These are phyloP conservation scores for Semnopithecus entellus DNA, from an alignment of 2,113 vertebrate genomes.

Conservation along the genomic window DNA sequence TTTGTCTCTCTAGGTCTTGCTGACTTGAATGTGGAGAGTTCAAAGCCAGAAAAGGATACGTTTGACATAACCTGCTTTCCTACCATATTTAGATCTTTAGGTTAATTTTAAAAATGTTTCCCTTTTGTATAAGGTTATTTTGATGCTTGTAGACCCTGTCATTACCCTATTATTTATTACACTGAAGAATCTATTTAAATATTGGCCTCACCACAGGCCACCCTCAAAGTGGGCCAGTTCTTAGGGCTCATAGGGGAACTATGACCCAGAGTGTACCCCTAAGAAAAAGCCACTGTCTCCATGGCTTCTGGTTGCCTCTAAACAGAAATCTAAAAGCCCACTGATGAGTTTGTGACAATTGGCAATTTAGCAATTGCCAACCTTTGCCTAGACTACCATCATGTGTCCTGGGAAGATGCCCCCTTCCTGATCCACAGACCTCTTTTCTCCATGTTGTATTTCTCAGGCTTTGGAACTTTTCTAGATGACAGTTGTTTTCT, in stretches of 20 bases:
- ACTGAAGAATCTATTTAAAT: neutral
- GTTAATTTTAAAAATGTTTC: neutral
- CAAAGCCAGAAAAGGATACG: neutral
- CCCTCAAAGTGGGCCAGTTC: neutral
- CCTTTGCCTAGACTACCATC: neutral
- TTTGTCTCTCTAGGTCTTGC: neutral
- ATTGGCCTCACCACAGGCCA: neutral
- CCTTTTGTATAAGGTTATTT: neutral
- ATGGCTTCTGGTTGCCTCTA: neutral
- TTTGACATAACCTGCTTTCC: neutral
- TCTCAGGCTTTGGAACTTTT: conserved; percentile 2
- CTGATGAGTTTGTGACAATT: neutral
- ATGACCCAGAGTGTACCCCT: neutral
- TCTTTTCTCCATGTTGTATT: neutral
- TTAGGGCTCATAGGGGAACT: neutral
- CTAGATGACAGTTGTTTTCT: neutral
- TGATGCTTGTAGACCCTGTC: neutral
- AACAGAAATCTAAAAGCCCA: neutral
- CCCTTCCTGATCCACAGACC: neutral
- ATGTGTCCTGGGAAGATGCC: neutral
- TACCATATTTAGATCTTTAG: neutral
- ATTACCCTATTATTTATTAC: neutral
- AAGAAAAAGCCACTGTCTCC: neutral
- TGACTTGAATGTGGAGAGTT: neutral
- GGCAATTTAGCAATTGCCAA: neutral